Evolutionary conservation across 2,113 vertebrate species (phyloP).

Genomic region (Prunella himalayana): DNA sequence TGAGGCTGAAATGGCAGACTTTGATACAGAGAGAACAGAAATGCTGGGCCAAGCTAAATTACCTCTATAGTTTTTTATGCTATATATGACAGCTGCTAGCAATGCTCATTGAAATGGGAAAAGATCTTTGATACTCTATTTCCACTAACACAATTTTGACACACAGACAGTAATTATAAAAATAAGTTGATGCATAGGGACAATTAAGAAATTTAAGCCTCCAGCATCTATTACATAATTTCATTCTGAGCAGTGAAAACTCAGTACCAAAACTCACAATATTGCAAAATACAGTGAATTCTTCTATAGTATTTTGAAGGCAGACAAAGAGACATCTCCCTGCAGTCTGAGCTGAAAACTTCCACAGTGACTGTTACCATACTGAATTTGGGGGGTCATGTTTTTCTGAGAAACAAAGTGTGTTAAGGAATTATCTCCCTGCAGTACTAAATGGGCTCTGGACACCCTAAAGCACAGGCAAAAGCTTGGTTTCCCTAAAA

Average conservation of each 20-base stretch:
- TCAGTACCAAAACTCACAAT: neutral
- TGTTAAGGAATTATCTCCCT: neutral
- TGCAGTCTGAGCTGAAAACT: neutral
- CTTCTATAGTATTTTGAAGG: neutral
- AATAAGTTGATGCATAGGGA: neutral
- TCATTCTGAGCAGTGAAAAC: neutral
- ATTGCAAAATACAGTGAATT: neutral
- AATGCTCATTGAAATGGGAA: neutral
- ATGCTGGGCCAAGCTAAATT: neutral
- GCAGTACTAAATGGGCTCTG: neutral
- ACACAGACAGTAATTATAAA: neutral
- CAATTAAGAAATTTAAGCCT: neutral
- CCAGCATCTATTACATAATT: neutral
- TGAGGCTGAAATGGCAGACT: neutral
- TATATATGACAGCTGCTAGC: neutral
- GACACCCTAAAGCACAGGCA: neutral
- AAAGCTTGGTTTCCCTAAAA: neutral
- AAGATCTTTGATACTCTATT: neutral
- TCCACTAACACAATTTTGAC: neutral
- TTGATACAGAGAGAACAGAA: neutral
- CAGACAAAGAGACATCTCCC: neutral
- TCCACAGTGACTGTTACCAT: accelerated
- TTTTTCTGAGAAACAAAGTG: neutral
- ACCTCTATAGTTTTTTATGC: neutral
- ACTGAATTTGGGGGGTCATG: neutral